phyloP scores from a whole-genome alignment of 2,797 vertebrate species.

The Xerus rutilus region DNA sequence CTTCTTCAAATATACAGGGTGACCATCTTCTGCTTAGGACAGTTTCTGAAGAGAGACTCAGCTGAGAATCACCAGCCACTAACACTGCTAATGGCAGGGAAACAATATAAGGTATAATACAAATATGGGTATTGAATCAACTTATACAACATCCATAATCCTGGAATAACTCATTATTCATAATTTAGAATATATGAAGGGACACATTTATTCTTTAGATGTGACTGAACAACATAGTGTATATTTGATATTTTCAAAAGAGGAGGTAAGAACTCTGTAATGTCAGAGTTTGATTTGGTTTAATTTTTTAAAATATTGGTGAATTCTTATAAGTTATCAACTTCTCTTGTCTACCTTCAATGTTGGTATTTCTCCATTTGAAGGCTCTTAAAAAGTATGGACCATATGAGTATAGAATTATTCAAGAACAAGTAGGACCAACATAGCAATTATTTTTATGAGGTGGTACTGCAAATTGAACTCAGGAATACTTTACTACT shows the following conservation, averaged over 20 bases:
- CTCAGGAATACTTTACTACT: no score
- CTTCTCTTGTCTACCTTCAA: not conserved
- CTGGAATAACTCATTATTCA: not conserved
- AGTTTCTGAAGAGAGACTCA: not conserved
- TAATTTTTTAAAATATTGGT: not conserved
- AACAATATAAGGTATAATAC: not conserved
- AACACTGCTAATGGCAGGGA: not conserved
- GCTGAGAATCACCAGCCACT: not conserved
- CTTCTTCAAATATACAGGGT: accelerated
- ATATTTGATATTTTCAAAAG: not conserved
- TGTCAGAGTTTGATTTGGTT: not conserved
- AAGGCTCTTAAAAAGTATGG: not conserved
- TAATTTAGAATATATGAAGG: not conserved
- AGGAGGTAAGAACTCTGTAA: not conserved
- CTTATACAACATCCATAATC: not conserved
- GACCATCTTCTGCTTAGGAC: not conserved
- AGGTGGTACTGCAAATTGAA: no score
- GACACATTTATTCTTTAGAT: not conserved
- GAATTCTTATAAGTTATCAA: not conserved
- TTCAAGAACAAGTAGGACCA: not conserved
- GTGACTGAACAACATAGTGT: not conserved
- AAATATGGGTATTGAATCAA: accelerated
- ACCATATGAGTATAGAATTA: not conserved
- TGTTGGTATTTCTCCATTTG: not conserved
- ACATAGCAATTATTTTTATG: no score